A percentile compares a stretch with the other conserved stretches of the same genome.
These are phyloP conservation scores for Vannuccia rotundouncinata DNA, from an alignment of 2,888 invertebrate species.

Conservation along the genomic window DNA sequence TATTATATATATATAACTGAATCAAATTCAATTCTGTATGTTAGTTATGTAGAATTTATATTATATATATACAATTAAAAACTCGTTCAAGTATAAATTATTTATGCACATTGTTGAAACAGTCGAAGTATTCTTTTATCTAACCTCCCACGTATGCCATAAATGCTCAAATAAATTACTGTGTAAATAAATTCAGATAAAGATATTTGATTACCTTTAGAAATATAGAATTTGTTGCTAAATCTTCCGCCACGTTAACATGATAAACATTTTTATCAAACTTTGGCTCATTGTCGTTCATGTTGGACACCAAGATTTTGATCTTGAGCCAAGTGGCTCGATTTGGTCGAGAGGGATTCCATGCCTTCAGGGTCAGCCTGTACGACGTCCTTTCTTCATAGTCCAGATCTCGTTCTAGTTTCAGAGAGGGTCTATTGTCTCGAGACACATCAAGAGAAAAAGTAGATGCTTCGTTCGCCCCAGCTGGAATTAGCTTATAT, in stretches of 20 bases:
- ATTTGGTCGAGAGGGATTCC: background rate
- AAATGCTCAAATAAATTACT: no score
- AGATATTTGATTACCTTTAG: background rate
- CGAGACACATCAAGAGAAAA: background rate
- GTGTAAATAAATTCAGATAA: background rate
- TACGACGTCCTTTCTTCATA: background rate
- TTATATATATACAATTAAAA: no score
- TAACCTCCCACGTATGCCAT: no score
- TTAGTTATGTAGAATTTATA: no score
- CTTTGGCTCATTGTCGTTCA: slow-evolving; percentile 16
- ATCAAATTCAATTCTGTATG: no score
- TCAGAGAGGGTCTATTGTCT: background rate
- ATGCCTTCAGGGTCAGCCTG: background rate
- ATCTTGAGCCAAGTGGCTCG: background rate
- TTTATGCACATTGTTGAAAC: no score
- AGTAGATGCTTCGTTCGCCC: background rate
- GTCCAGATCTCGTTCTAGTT: background rate
- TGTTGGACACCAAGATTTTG: background rate
- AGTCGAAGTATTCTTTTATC: no score
- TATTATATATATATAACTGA: no score
- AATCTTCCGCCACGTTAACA: background rate
- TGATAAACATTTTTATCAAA: background rate
- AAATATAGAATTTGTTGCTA: background rate
- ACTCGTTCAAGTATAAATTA: no score
- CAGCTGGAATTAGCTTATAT: background rate